A percentile compares a stretch with the other conserved stretches of the same genome.
phyloP scores from a whole-genome alignment of 2,113 vertebrate genomes.

The Machaerirhynchus nigripectus region DNA sequence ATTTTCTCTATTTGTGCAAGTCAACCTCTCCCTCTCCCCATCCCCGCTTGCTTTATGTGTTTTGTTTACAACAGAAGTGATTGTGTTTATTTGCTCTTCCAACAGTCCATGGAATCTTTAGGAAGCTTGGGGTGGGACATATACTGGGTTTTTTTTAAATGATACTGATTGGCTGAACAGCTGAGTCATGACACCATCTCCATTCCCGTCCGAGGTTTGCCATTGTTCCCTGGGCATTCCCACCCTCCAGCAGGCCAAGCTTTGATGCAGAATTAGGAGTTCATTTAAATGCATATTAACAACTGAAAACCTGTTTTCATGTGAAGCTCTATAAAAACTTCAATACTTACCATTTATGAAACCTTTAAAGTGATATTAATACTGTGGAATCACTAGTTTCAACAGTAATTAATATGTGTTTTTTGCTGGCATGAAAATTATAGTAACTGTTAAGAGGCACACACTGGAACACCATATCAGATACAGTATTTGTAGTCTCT shows the following conservation, averaged over 20 bases:
- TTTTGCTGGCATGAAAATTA: conserved; percentile 1
- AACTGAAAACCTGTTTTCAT: neutral
- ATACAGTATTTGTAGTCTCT: conserved; percentile 6
- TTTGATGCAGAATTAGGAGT: neutral
- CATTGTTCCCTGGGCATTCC: neutral
- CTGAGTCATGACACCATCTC: neutral
- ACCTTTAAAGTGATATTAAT: neutral
- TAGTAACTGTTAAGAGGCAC: neutral
- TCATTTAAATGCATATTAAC: neutral
- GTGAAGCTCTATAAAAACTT: neutral
- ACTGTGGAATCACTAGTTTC: neutral
- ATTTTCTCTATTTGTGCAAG: neutral
- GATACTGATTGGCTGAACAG: neutral
- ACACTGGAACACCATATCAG: neutral
- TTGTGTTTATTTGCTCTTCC: neutral
- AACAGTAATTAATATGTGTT: neutral
- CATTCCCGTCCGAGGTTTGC: neutral
- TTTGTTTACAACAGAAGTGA: neutral
- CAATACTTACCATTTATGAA: neutral
- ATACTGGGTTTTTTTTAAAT: neutral
- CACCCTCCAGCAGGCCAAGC: neutral
- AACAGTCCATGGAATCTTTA: neutral
- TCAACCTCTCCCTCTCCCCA: neutral
- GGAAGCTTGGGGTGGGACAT: neutral
- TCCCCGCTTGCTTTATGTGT: neutral